These are phyloP conservation scores for Microctonus aethiopoides DNA, from an alignment of 2,888 invertebrate genomes.

Conservation along the genomic window DNA sequence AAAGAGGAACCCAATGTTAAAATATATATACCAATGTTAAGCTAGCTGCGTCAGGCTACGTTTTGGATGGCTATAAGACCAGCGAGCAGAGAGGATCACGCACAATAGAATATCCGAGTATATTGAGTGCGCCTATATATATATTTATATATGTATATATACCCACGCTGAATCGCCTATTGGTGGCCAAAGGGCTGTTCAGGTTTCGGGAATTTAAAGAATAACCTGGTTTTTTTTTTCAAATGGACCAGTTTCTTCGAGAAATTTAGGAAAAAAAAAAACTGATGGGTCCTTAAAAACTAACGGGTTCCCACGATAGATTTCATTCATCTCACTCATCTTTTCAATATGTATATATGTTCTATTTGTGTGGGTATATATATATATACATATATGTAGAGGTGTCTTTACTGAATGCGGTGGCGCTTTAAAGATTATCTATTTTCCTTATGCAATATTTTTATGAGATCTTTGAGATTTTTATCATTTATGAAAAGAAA, in stretches of 20 bases:
- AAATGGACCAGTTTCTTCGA: slow-evolving; percentile 37
- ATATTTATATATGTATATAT: not conserved
- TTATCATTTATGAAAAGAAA: not conserved
- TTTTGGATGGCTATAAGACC: slow-evolving; percentile 36
- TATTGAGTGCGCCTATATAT: slow-evolving; percentile 30
- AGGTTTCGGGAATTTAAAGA: slow-evolving; percentile 48
- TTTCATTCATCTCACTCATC: slow-evolving; percentile 37
- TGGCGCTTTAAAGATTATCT: not conserved
- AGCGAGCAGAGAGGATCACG: slow-evolving; percentile 30
- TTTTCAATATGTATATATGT: slow-evolving; percentile 35
- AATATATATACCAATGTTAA: slow-evolving; percentile 38
- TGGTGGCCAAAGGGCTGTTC: slow-evolving; percentile 57
- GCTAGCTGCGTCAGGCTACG: slow-evolving; percentile 33
- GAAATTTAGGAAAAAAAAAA: slow-evolving; percentile 28
- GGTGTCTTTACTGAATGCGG: not conserved
- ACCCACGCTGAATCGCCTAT: slow-evolving; percentile 51
- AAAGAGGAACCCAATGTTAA: slow-evolving; percentile 36
- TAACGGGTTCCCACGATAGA: slow-evolving; percentile 56
- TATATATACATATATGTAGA: slow-evolving; percentile 34
- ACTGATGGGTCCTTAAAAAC: slow-evolving; percentile 29
- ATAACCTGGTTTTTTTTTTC: slow-evolving; percentile 36
- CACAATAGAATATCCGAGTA: slow-evolving; percentile 46
- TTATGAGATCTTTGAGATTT: not conserved
- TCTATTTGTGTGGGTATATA: slow-evolving; percentile 30
- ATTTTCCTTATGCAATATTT: slow-evolving; percentile 1